Evolutionary conservation across 2,113 vertebrate genomes (phyloP).

Genomic region (Plotosus lineatus): DNA sequence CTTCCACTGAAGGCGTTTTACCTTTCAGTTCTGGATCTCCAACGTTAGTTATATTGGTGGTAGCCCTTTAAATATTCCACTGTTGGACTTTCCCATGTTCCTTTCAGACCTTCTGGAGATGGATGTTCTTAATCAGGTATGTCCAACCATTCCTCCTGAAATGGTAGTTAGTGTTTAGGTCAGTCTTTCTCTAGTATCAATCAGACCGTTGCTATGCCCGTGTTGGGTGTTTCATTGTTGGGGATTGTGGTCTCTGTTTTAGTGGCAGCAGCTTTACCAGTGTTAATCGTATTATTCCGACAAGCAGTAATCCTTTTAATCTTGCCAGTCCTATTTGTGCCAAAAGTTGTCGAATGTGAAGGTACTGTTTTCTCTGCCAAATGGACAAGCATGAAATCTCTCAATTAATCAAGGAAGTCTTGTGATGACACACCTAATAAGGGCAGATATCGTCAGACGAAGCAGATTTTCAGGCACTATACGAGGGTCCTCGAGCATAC

Average conservation of each 20-base stretch:
- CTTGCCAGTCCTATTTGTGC: constrained; percentile 3
- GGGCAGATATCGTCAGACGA: background rate
- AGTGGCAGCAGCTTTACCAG: constrained; percentile 19
- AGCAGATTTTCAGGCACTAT: background rate
- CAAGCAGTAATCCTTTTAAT: constrained; percentile 35
- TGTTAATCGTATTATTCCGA: constrained; percentile 32
- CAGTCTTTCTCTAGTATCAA: background rate
- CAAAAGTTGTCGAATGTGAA: constrained; percentile 29
- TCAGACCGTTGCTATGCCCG: background rate
- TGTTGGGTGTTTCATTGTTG: background rate
- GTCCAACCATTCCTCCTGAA: background rate
- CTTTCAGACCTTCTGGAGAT: background rate
- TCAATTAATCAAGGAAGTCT: constrained; percentile 43
- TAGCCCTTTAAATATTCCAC: background rate
- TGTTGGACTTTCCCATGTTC: background rate
- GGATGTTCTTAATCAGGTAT: no score
- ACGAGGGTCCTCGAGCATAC: background rate
- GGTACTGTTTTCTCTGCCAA: constrained; percentile 27
- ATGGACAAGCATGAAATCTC: constrained; percentile 37
- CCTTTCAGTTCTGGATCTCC: background rate
- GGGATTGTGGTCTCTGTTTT: constrained; percentile 5
- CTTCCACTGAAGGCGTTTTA: background rate
- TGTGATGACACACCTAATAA: constrained; percentile 22
- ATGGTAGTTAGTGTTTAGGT: background rate
- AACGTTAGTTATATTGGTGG: background rate